These are phyloP conservation scores for Campylomormyrus tamandua DNA, from an alignment of 2,113 vertebrate species.

Conservation along the genomic window DNA sequence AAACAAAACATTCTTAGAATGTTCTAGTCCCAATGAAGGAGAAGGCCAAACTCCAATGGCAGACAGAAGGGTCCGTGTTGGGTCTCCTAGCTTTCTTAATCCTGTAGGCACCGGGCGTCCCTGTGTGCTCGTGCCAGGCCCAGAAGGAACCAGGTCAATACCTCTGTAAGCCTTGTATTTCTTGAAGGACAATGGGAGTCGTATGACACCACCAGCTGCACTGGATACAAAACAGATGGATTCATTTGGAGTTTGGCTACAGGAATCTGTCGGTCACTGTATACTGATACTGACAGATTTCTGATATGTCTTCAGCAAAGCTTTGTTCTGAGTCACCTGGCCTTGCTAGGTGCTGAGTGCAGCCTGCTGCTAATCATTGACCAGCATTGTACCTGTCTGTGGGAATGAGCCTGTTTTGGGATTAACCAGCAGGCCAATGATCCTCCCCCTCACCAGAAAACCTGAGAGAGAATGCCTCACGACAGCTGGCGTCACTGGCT, in stretches of 20 bases:
- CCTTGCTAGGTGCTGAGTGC: background rate
- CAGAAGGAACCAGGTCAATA: background rate
- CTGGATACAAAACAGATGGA: background rate
- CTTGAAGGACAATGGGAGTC: background rate
- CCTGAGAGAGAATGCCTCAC: too few species aligned
- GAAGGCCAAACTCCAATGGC: background rate
- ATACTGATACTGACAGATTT: background rate
- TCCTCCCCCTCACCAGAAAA: background rate
- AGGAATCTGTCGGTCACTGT: background rate
- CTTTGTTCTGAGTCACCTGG: background rate
- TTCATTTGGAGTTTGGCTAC: background rate
- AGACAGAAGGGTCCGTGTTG: background rate
- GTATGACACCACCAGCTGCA: background rate
- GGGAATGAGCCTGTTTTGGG: background rate
- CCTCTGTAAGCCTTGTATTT: background rate
- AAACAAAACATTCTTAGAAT: background rate
- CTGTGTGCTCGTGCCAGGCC: background rate
- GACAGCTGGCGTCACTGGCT: background rate
- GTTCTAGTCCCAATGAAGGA: background rate
- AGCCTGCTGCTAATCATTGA: background rate
- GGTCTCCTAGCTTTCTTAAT: background rate
- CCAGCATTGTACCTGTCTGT: background rate
- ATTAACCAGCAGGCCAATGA: background rate
- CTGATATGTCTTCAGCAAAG: background rate
- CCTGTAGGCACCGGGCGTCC: background rate